Conservation (phyloP, 1,140 invertebrate genomes). For the Achatina immaculata region DNA sequence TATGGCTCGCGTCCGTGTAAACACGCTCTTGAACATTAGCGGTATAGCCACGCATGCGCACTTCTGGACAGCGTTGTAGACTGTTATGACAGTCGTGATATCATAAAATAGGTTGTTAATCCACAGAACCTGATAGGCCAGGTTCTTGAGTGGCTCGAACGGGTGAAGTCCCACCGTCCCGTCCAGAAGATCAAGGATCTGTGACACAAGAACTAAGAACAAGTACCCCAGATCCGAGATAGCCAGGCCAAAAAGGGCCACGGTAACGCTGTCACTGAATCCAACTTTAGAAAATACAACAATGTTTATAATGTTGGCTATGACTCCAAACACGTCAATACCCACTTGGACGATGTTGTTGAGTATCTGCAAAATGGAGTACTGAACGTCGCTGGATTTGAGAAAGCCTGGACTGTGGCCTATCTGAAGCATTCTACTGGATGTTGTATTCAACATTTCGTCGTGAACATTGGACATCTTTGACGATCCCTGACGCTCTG, state of each 20-base stretch:
- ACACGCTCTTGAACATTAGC: not conserved
- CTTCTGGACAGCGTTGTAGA: constrained; percentile 16
- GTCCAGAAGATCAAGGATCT: not conserved
- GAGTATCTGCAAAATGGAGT: not conserved
- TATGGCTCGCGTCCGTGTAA: not conserved
- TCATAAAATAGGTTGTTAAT: not conserved
- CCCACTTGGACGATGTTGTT: not conserved
- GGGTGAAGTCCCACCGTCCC: not conserved
- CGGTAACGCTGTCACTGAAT: not conserved
- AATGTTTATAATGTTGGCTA: not conserved
- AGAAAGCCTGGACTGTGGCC: too few species aligned
- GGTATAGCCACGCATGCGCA: constrained; percentile 12
- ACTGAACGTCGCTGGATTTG: not conserved
- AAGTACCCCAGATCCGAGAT: constrained; percentile 8
- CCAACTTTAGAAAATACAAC: not conserved
- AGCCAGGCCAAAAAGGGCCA: not conserved
- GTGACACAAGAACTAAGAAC: not conserved
- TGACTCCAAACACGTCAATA: not conserved
- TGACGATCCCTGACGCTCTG: too few species aligned
- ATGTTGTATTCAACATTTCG: too few species aligned
- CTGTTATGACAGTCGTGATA: not conserved
- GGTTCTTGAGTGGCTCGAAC: not conserved
- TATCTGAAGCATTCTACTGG: too few species aligned
- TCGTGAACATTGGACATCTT: too few species aligned
- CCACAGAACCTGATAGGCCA: not conserved